Conservation (phyloP, 2,888 invertebrate species). For the Vanessa cardui region DNA sequence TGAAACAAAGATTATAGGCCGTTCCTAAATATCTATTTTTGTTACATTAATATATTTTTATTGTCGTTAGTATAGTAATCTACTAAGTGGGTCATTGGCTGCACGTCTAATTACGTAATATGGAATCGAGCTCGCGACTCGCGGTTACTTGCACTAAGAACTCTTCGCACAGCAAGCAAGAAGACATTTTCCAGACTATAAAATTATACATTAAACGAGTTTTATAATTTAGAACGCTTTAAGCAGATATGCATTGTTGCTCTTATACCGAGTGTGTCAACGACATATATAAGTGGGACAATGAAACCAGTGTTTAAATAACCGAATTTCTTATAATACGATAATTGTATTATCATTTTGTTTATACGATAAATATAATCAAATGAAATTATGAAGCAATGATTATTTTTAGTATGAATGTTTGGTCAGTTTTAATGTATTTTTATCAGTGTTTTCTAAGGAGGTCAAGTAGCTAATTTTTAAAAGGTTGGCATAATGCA, state of each 20-base stretch:
- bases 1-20: slow-evolving; percentile 9
- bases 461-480: too few relatives aligned
- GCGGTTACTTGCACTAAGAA: slow-evolving; percentile 44
- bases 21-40: slow-evolving; percentile 22
- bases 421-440: too few relatives aligned
- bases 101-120: slow-evolving; percentile 74
- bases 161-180: slow-evolving; percentile 44
- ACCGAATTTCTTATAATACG: background rate
- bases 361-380: background rate
- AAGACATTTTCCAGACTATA: slow-evolving; percentile 47
- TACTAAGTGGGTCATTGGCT: slow-evolving; percentile 76
- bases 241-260: slow-evolving; percentile 23
- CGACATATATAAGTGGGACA: slow-evolving; percentile 13
- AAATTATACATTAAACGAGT: slow-evolving; percentile 45
- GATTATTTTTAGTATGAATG: background rate
- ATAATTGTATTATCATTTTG: background rate
- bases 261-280: slow-evolving; percentile 21
- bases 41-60: slow-evolving; percentile 50
- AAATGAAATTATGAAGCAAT: background rate
- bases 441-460: too few relatives aligned
- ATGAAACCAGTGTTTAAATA: slow-evolving; percentile 12
- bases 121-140: slow-evolving; percentile 46
- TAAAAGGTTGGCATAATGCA: too few relatives aligned
- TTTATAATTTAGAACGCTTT: slow-evolving; percentile 42
- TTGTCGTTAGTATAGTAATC: slow-evolving; percentile 63